These are phyloP conservation scores for Apogon talboti DNA, from an alignment of 2,797 vertebrate species.

Conservation along the genomic window DNA sequence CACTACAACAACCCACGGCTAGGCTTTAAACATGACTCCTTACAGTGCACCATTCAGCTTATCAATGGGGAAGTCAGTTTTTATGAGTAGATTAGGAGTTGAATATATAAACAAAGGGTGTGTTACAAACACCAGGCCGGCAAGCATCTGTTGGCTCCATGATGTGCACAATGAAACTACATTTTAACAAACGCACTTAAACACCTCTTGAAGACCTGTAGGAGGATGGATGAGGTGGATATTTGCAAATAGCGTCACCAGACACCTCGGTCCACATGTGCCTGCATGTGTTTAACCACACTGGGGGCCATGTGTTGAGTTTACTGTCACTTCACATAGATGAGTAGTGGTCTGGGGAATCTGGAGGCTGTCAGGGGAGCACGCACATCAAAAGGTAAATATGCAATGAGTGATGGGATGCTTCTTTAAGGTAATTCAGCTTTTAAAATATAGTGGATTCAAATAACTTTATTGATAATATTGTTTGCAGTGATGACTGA, in stretches of 20 bases:
- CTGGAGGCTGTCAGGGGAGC: not conserved
- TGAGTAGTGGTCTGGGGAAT: slow-evolving; percentile 24
- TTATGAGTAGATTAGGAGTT: not conserved
- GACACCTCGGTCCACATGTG: not conserved
- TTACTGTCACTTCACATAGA: slow-evolving; percentile 7
- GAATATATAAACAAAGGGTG: no score
- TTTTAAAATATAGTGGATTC: no score
- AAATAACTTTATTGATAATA: no score
- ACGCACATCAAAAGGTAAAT: no score
- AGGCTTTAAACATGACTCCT: not conserved
- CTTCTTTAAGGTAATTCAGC: no score
- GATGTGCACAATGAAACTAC: no score
- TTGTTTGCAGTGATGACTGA: no score
- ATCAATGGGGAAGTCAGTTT: not conserved
- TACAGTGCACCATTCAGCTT: not conserved
- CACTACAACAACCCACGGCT: not conserved
- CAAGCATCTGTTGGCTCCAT: no score
- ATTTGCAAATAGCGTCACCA: not conserved
- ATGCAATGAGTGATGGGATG: no score
- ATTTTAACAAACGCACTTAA: no score
- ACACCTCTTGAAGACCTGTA: no score
- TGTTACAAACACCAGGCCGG: no score
- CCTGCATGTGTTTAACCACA: not conserved
- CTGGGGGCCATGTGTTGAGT: not conserved
- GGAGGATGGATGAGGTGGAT: not conserved